Conservation (phyloP, 2,888 invertebrate species). For the Andrena bicolor region DNA sequence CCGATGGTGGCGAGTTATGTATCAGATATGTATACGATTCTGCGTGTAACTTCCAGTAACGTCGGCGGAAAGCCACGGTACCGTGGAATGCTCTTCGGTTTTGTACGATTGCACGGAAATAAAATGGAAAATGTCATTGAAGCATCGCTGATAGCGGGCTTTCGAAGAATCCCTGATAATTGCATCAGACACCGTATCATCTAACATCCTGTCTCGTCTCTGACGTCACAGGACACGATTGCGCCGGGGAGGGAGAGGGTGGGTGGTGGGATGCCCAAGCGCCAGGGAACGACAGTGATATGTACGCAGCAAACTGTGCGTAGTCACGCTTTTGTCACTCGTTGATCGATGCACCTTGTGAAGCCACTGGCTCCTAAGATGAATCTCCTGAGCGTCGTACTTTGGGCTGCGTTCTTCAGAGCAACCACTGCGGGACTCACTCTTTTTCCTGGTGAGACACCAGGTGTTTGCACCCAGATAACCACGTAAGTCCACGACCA, state of each 20-base stretch:
- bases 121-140: conserved; percentile 13
- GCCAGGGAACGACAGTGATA: not conserved
- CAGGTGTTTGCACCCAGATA: not conserved
- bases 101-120: conserved; percentile 21
- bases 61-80: too few relatives aligned
- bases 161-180: not conserved
- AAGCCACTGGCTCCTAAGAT: not conserved
- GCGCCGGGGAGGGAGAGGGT: too few relatives aligned
- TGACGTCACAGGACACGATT: conserved; percentile 31
- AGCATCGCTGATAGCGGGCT: not conserved
- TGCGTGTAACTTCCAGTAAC: not conserved
- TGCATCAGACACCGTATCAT: conserved; percentile 20
- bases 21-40: not conserved
- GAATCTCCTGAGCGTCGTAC: not conserved
- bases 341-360: not conserved
- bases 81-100: not conserved
- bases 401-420: not conserved
- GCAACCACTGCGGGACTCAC: not conserved
- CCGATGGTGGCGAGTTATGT: too few relatives aligned
- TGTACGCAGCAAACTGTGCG: too few relatives aligned
- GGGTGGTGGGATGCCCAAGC: not conserved
- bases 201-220: conserved; percentile 54
- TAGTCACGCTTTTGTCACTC: not conserved
- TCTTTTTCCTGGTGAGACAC: too few relatives aligned
- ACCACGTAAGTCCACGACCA: conserved; percentile 10